These are phyloP conservation scores for Chamaetylas fuelleborni DNA, from an alignment of 2,113 vertebrate genomes.

Conservation along the genomic window DNA sequence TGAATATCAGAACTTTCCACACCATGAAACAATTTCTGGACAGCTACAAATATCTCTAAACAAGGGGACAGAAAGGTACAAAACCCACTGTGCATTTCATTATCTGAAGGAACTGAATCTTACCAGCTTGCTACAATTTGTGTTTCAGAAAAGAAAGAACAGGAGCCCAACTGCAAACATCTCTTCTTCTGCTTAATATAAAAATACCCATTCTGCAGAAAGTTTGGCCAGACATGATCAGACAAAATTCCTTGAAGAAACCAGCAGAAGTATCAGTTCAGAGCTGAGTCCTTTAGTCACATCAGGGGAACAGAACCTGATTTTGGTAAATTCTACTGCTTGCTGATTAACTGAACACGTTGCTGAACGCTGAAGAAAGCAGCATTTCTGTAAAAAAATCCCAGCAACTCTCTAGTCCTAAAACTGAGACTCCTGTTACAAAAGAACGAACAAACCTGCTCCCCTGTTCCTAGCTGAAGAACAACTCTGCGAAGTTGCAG, in stretches of 20 bases:
- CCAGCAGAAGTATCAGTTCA: background rate
- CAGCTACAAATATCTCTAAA: background rate
- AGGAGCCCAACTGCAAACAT: background rate
- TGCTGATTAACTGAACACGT: fast-evolving
- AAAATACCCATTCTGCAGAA: background rate
- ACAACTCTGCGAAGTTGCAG: background rate
- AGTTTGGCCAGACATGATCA: background rate
- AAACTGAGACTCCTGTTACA: background rate
- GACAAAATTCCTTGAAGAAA: background rate
- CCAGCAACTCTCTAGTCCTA: background rate
- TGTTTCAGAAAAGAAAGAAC: background rate
- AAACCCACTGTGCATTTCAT: background rate
- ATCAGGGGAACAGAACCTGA: background rate
- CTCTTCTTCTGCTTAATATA: background rate
- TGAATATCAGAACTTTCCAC: background rate
- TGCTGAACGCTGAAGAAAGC: background rate
- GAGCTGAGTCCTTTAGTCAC: background rate
- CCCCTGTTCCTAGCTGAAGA: background rate
- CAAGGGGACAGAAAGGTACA: background rate
- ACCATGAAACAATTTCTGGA: background rate
- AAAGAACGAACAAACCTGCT: background rate
- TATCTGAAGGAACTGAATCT: background rate
- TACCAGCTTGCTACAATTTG: background rate
- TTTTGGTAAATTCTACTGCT: background rate
- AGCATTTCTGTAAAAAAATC: background rate